Evolutionary conservation across 2,888 invertebrate genomes (phyloP).

Genomic region (Drosophila borealis): DNA sequence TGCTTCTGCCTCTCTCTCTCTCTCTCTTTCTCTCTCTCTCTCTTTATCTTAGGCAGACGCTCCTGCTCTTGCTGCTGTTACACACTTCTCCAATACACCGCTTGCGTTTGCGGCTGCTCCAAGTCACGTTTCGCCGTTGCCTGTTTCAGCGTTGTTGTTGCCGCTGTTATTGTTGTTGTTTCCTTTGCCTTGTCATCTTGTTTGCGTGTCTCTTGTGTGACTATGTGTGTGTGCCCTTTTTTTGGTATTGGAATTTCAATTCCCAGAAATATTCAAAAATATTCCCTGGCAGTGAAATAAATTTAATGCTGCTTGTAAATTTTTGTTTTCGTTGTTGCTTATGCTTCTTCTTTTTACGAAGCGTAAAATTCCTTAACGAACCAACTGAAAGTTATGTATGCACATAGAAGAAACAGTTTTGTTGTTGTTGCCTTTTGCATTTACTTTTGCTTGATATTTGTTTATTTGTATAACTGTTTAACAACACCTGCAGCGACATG

Average conservation of each 20-base stretch:
- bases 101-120: slow-evolving; percentile 54
- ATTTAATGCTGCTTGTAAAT: slow-evolving; percentile 76
- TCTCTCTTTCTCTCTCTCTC: slow-evolving; percentile 6
- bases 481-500: slow-evolving; percentile 64
- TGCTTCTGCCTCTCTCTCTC: slow-evolving; percentile 13
- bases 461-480: slow-evolving; percentile 78
- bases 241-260: slow-evolving; percentile 68
- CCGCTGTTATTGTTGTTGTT: slow-evolving; percentile 53
- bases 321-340: slow-evolving; percentile 43
- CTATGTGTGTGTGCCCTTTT: slow-evolving; percentile 22
- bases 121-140: slow-evolving; percentile 71
- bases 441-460: slow-evolving; percentile 60
- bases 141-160: slow-evolving; percentile 28
- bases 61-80: slow-evolving; percentile 11
- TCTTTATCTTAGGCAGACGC: neutral
- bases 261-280: slow-evolving; percentile 80
- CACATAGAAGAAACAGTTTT: slow-evolving; percentile 51
- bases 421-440: slow-evolving; percentile 45
- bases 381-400: slow-evolving; percentile 73
- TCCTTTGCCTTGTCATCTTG: slow-evolving; percentile 78
- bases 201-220: slow-evolving; percentile 63
- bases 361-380: slow-evolving; percentile 80
- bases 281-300: slow-evolving; percentile 76
- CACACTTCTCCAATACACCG: slow-evolving; percentile 1
- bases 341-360: slow-evolving; percentile 62